Evolutionary conservation across 1,140 invertebrate species (phyloP).

Genomic region (Dufourea novaeangliae): DNA sequence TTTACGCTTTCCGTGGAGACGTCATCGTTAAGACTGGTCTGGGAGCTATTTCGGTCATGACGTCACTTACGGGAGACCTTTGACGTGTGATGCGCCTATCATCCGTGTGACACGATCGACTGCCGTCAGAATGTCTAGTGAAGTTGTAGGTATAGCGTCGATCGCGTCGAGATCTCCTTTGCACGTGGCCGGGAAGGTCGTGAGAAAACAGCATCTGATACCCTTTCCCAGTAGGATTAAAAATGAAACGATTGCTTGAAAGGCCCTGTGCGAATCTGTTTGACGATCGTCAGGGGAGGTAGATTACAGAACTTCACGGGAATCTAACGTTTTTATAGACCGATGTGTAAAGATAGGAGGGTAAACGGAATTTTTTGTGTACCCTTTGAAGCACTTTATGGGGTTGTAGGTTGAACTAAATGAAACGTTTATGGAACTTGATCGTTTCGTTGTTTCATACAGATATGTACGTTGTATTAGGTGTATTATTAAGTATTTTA

Average conservation of each 20-base stretch:
- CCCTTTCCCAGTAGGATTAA: constrained; percentile 22
- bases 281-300: not conserved
- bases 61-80: not conserved
- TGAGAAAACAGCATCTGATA: constrained; percentile 47
- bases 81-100: not conserved
- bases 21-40: constrained; percentile 9
- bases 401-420: no score
- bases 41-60: not conserved
- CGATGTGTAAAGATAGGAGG: no score
- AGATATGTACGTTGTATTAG: no score
- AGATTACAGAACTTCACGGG: not conserved
- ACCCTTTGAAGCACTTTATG: no score
- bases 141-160: not conserved
- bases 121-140: not conserved
- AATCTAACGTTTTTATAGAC: not conserved
- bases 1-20: constrained; percentile 5
- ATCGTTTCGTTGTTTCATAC: no score
- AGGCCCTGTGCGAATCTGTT: not conserved
- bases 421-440: no score
- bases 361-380: no score
- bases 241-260: constrained; percentile 23
- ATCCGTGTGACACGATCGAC: not conserved
- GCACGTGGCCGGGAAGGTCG: constrained; percentile 50
- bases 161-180: constrained; percentile 3
- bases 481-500: no score